Percentiles rank a stretch among this genome's conserved stretches.
phyloP scores from a whole-genome alignment of 1,140 invertebrate genomes.

The honey bee (Apis mellifera) region Amel_HAv3.1 CM009937.2:12646001-12646500 shows the following conservation, averaged over 20 bases:
- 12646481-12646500: too few species aligned
- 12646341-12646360: background rate
- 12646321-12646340: too few species aligned
- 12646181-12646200: slow-evolving; percentile 8
- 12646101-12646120: background rate
- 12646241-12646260: slow-evolving; percentile 27
- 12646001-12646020: too few species aligned
- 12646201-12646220: slow-evolving; percentile 41
- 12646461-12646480: too few species aligned
- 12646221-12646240: slow-evolving; percentile 44
- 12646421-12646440: too few species aligned
- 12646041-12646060: too few species aligned
- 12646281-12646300: background rate
- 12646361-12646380: too few species aligned
- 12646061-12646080: background rate
- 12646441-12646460: too few species aligned
- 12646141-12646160: slow-evolving; percentile 34
- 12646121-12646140: slow-evolving; percentile 11
- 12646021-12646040: too few species aligned
- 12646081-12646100: background rate
- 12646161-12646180: slow-evolving; percentile 13
- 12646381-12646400: background rate
- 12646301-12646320: background rate
- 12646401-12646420: too few species aligned
- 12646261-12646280: background rate